phyloP scores from a whole-genome alignment of 2,113 vertebrate species.

The Tichodroma muraria region DNA sequence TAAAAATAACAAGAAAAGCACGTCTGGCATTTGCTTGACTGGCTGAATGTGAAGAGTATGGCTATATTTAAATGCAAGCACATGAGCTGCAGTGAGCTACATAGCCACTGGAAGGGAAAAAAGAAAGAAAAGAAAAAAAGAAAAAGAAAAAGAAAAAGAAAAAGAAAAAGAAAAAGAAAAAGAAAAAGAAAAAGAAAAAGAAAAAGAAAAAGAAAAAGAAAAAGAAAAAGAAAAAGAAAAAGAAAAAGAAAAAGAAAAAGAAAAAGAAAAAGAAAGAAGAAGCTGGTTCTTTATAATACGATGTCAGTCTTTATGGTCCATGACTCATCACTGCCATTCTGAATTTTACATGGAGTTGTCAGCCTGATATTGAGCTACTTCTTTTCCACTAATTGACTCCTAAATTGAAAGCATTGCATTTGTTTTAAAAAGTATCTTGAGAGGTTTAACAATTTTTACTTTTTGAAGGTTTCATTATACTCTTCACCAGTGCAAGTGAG shows the following conservation, averaged over 20 bases:
- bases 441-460: background rate
- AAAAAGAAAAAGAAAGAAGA: background rate
- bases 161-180: background rate
- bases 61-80: slow-evolving; percentile 53
- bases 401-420: background rate
- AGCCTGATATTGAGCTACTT: background rate
- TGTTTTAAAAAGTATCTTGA: background rate
- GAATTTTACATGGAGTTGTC: background rate
- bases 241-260: rapidly evolving
- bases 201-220: background rate
- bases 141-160: background rate
- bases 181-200: background rate
- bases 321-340: background rate
- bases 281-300: background rate
- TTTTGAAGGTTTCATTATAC: background rate
- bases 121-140: background rate
- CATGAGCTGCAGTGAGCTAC: background rate
- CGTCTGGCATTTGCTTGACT: slow-evolving; percentile 42
- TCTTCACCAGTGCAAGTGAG: background rate
- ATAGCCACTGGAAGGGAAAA: background rate
- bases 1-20: slow-evolving; percentile 62
- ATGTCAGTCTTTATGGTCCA: background rate
- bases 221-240: background rate
- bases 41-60: background rate
- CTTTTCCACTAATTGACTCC: background rate